These are phyloP conservation scores for Heliopora coerulea DNA, from an alignment of 92 coral and sea anemone species.

Conservation along the genomic window DNA sequence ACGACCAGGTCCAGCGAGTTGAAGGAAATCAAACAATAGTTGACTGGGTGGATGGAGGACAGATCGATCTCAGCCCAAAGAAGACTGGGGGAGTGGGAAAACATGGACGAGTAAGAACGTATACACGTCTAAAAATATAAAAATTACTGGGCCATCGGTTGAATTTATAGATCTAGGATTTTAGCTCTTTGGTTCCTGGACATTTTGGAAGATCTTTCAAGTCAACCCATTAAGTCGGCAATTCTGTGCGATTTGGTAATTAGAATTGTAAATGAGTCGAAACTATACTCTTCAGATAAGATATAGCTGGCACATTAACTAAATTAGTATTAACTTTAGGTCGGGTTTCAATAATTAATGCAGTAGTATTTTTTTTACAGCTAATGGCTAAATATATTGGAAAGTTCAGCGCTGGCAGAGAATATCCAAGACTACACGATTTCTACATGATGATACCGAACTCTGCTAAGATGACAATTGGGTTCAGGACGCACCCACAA, in stretches of 20 bases:
- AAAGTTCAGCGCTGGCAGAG: constrained; percentile 79
- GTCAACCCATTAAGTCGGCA: no score
- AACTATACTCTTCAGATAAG: no score
- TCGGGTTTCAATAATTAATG: no score
- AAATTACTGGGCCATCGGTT: no score
- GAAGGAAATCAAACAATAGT: constrained; percentile 67
- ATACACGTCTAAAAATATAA: no score
- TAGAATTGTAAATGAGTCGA: no score
- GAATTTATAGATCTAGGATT: no score
- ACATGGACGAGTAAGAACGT: constrained; percentile 79
- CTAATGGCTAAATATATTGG: constrained; percentile 87
- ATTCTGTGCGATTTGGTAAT: no score
- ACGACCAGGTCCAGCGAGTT: constrained; percentile 68
- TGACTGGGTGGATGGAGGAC: constrained; percentile 96
- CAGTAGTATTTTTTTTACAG: constrained; percentile 46
- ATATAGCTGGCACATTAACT: no score
- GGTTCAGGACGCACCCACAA: constrained; percentile 75
- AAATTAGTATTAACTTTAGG: no score
- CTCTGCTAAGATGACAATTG: constrained; percentile 49
- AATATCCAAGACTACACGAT: constrained; percentile 75
- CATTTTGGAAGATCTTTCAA: no score
- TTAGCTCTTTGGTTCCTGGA: no score
- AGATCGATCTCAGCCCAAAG: constrained; percentile 89
- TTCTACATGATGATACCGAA: constrained; percentile 72
- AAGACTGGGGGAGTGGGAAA: constrained; percentile 78